phyloP scores from a whole-genome alignment of 2,113 vertebrate genomes.

The Gracilinanus agilis region DNA sequence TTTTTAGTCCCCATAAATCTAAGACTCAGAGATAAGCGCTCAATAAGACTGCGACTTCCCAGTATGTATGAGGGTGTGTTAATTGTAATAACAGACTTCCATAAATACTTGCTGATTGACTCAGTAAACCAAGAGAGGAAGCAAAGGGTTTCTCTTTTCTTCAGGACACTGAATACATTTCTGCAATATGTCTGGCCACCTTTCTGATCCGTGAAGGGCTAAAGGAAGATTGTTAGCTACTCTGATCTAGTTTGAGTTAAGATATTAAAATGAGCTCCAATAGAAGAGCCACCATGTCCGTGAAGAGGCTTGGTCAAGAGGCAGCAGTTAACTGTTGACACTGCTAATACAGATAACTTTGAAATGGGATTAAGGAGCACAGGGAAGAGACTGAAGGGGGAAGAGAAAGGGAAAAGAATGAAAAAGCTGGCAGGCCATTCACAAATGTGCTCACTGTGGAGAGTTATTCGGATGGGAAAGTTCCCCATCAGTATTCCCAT shows the following conservation, averaged over 20 bases:
- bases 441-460: constrained; percentile 8
- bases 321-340: constrained; percentile 26
- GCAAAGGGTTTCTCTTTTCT: not conserved
- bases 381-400: constrained; percentile 19
- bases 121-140: not conserved
- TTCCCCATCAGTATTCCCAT: constrained; percentile 24
- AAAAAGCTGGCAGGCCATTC: not conserved
- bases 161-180: not conserved
- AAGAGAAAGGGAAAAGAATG: not conserved
- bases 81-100: not conserved
- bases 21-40: not conserved
- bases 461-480: constrained; percentile 21
- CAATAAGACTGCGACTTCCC: not conserved
- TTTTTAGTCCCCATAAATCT: not conserved
- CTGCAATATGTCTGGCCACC: not conserved
- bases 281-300: not conserved
- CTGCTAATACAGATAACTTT: constrained; percentile 8
- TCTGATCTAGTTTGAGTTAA: not conserved
- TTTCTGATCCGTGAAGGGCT: constrained; percentile 12
- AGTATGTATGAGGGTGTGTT: not conserved
- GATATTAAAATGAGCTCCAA: constrained; percentile 41
- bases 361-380: not conserved
- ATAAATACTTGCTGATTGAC: not conserved
- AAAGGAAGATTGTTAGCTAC: not conserved
- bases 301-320: constrained; percentile 28